A percentile compares a stretch with the other conserved stretches of the same genome.
Evolutionary conservation across 53 echinoderm and acorn worm genomes (phyloP).

Genomic region (Actinopyga echinites): DNA sequence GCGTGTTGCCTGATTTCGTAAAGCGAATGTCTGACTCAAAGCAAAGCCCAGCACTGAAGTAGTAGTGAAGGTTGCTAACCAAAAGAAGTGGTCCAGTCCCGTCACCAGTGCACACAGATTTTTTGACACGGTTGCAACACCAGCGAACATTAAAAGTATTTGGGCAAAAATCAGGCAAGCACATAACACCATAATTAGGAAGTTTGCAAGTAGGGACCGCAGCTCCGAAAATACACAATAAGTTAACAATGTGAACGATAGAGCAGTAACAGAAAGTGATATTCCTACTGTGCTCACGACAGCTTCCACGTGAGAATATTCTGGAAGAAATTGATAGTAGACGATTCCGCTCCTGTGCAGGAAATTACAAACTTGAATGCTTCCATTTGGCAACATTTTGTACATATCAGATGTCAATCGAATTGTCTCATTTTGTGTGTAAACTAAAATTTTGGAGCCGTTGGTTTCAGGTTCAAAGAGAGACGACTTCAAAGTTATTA

Average conservation of each 20-base stretch:
- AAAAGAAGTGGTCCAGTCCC: constrained; percentile 18
- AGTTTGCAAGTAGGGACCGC: neutral
- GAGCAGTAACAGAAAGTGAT: neutral
- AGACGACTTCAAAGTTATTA: neutral
- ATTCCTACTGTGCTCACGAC: constrained; percentile 9
- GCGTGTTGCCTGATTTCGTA: neutral
- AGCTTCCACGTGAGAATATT: neutral
- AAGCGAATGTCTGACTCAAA: constrained; percentile 10
- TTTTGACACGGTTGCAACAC: neutral
- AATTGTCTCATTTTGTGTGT: neutral
- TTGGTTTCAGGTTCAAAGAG: constrained; percentile 5
- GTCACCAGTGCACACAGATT: neutral
- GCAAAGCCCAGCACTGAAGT: neutral
- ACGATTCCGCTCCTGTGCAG: neutral
- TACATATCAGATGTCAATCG: constrained; percentile 25
- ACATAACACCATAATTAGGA: constrained; percentile 5
- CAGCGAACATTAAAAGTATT: neutral
- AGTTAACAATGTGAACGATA: neutral
- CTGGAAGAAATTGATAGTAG: neutral
- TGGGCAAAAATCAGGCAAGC: neutral
- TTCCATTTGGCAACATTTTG: neutral
- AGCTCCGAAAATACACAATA: constrained; percentile 1
- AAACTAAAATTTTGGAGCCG: constrained; percentile 1
- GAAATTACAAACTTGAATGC: constrained; percentile 36
- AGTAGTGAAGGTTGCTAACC: constrained; percentile 15